These are phyloP conservation scores for Seison nebaliae DNA, from an alignment of 1,140 invertebrate genomes.

Conservation along the genomic window DNA sequence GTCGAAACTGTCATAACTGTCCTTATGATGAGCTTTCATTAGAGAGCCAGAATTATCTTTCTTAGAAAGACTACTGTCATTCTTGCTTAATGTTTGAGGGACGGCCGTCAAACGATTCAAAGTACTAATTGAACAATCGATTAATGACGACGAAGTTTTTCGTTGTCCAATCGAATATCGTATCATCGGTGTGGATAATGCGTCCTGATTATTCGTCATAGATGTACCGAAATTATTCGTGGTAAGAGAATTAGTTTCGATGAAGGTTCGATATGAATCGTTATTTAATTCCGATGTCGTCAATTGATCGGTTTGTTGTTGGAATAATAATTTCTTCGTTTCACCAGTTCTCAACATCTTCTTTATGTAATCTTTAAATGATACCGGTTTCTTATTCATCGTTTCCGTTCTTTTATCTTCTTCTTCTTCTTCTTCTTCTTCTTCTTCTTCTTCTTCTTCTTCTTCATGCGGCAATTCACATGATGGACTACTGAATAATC, in stretches of 20 bases:
- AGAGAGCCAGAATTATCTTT: too few relatives aligned
- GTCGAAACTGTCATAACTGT: too few relatives aligned
- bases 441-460: not conserved
- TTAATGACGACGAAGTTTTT: too few relatives aligned
- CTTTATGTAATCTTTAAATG: not conserved
- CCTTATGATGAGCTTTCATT: too few relatives aligned
- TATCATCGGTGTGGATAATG: too few relatives aligned
- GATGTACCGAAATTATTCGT: not conserved
- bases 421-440: not conserved
- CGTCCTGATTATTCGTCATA: too few relatives aligned
- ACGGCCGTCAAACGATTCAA: too few relatives aligned
- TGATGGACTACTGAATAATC: not conserved
- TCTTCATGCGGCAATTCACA: slow-evolving; percentile 4
- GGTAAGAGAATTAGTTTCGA: slow-evolving; percentile 2
- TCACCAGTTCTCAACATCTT: not conserved
- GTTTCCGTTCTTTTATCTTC: not conserved
- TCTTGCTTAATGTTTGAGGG: too few relatives aligned
- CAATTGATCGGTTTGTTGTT: too few relatives aligned
- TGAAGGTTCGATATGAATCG: not conserved
- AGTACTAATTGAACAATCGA: too few relatives aligned
- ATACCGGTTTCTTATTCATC: not conserved
- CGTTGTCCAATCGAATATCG: too few relatives aligned
- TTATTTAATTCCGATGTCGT: slow-evolving; percentile 1
- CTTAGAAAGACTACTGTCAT: too few relatives aligned
- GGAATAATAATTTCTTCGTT: not conserved